Base-by-base conservation (phyloP, 2,113 vertebrate genomes). In the Orcinus orca region DNA sequence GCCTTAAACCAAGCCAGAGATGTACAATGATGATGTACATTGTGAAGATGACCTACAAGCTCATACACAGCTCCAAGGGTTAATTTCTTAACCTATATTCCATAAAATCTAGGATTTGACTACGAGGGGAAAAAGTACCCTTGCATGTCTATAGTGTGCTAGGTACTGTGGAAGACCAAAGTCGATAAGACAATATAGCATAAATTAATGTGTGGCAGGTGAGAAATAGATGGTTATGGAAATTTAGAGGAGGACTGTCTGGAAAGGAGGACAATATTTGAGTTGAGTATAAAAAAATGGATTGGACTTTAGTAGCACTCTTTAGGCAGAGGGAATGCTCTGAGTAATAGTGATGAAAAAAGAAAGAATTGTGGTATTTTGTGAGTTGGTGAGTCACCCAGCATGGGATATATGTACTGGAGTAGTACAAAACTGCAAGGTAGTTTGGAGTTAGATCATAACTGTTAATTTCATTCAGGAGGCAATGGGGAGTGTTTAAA, bases 391-490 rank as follows among this genome's bases (percentile, higher is more conserved):
- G 31, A 94, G 33, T 47, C 67, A 90, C 12, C 21, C 25, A 62
- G 62, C 18, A 21, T 38, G 62, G 25, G n/a, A 62, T n/a, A 63
- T 50, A 50, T 17, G 10, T 70, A 63, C 68, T 33, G 12, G 11
- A 71, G 74, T 62, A 55, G 20, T n/a, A 60, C 62, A 92, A 85
- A 76, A 76, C 31, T 86, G 20, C 29, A 70, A 76, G 76, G n/a
- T 55, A 38, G 29, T 86, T 60, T 55, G 15, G 47, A 60, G 44
- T 90, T 86, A 38, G 47, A 86, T 41, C 38, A 70, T 31, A 29
- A 92, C 53, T 86, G 18, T 71, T 84, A n/a, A 73, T 68, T 92
- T 93, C 76, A 91, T 83, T 88, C 74, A 58, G 18, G 62, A 86
- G 50, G 62, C 67, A 79, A 62, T 55, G 25, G 53, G 26, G 14